phyloP scores from a whole-genome alignment of 2,888 invertebrate species.

The Hedya salicella region DNA sequence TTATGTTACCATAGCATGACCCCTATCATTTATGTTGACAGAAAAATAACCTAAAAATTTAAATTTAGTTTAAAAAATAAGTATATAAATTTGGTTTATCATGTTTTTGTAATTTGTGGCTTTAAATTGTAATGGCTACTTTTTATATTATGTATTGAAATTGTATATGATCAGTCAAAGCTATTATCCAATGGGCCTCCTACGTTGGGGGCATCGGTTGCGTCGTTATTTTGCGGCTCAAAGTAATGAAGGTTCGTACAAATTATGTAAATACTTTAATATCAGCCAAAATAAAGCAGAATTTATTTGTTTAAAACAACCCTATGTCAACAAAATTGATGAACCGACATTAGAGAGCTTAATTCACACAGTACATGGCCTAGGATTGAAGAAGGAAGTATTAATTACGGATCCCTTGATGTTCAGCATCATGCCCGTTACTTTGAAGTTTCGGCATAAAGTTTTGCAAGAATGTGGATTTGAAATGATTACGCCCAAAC shows the following conservation, averaged over 20 bases:
- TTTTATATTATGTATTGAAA: conserved; percentile 6
- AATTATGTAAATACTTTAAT: conserved; percentile 64
- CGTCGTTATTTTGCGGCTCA: conserved; percentile 13
- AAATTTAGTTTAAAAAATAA: conserved; percentile 9
- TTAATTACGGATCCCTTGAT: conserved; percentile 65
- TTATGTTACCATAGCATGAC: too few relatives aligned
- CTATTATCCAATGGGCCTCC: conserved; percentile 38
- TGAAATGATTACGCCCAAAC: conserved; percentile 54
- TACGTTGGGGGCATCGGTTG: conserved; percentile 30
- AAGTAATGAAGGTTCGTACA: conserved; percentile 46
- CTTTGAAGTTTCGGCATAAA: conserved; percentile 67
- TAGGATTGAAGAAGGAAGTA: conserved; percentile 62
- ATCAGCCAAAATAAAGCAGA: conserved; percentile 65
- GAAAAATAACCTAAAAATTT: conserved; percentile 12
- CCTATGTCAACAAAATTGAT: conserved; percentile 64
- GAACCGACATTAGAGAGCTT: conserved; percentile 57
- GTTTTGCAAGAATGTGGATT: conserved; percentile 78
- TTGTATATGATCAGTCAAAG: conserved; percentile 44
- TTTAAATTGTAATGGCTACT: neutral
- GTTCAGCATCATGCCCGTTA: conserved; percentile 70
- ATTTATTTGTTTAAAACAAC: conserved; percentile 68
- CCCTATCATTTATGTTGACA: neutral
- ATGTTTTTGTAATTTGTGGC: neutral
- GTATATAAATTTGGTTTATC: conserved; percentile 5
- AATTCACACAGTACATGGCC: conserved; percentile 59